A percentile compares a stretch with the other conserved stretches of the same genome.
Evolutionary conservation across 2,888 invertebrate genomes (phyloP).

Genomic region (Spatulosminthurus flaviceps): DNA sequence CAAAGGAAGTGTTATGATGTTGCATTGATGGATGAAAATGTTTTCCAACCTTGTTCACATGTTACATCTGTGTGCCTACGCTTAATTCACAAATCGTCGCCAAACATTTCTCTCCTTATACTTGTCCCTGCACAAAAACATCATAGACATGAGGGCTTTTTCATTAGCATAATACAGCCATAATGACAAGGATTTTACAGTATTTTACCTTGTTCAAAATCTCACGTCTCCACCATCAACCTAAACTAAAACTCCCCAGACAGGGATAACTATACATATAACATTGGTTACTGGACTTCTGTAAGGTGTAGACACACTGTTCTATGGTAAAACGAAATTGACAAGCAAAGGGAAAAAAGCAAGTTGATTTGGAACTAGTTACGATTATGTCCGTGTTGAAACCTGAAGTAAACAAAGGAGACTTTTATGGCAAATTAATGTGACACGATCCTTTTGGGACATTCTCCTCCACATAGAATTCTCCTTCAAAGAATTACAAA

Average conservation of each 20-base stretch:
- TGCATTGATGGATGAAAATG: constrained; percentile 36
- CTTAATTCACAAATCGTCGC: constrained; percentile 27
- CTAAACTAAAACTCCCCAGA: too few relatives aligned
- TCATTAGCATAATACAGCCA: constrained; percentile 8
- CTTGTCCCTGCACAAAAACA: background rate
- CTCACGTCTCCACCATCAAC: background rate
- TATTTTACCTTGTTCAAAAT: background rate
- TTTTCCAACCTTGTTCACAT: background rate
- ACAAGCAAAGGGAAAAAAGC: background rate
- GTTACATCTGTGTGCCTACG: background rate
- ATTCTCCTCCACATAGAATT: too few relatives aligned
- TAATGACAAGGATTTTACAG: constrained; percentile 19
- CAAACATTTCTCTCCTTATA: background rate
- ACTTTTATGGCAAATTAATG: constrained; percentile 32
- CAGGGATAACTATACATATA: too few relatives aligned
- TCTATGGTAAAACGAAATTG: background rate
- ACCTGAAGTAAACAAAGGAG: constrained; percentile 19
- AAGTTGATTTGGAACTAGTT: constrained; percentile 7
- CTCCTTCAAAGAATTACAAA: too few relatives aligned
- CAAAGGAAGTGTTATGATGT: constrained; percentile 29
- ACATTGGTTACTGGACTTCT: too few relatives aligned
- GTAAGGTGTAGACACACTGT: background rate
- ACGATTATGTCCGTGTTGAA: constrained; percentile 17
- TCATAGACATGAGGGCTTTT: background rate
- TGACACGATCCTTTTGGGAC: constrained; percentile 13